Evolutionary conservation across 2,113 vertebrate genomes (phyloP).

Genomic region (Turdus rufiventris): DNA sequence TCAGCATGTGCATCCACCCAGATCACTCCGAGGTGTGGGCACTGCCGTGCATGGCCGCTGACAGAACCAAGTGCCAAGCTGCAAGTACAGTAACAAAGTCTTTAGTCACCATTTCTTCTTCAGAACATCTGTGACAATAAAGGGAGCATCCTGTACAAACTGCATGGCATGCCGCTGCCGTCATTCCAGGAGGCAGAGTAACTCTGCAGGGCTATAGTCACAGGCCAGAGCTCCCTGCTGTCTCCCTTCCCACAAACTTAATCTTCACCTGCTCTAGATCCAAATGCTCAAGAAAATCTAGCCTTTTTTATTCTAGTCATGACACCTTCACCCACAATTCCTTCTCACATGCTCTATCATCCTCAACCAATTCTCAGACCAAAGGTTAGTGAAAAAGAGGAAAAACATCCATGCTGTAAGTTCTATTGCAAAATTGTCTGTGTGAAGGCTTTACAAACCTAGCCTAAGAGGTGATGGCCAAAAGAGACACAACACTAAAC

Average conservation of each 20-base stretch:
- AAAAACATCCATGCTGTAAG: background rate
- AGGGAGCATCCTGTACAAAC: background rate
- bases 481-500: background rate
- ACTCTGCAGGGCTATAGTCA: background rate
- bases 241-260: background rate
- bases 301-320: background rate
- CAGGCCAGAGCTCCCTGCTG: background rate
- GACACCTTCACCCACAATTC: background rate
- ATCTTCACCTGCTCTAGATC: background rate
- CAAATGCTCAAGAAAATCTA: background rate
- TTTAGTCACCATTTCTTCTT: background rate
- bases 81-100: slow-evolving; percentile 4
- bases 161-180: background rate
- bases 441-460: background rate
- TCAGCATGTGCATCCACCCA: slow-evolving; percentile 98
- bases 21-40: slow-evolving; percentile 88
- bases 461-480: background rate
- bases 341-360: background rate
- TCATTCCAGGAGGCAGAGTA: background rate
- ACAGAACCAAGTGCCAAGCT: slow-evolving; percentile 93
- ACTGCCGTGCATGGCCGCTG: slow-evolving; percentile 85
- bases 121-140: background rate
- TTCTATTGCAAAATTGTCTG: background rate
- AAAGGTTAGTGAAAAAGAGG: background rate
- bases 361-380: background rate